Evolutionary conservation across 2,113 vertebrate species (phyloP), one percentile per base, ranked within the genome.

Genomic region (Orthonyx spaldingii): DNA sequence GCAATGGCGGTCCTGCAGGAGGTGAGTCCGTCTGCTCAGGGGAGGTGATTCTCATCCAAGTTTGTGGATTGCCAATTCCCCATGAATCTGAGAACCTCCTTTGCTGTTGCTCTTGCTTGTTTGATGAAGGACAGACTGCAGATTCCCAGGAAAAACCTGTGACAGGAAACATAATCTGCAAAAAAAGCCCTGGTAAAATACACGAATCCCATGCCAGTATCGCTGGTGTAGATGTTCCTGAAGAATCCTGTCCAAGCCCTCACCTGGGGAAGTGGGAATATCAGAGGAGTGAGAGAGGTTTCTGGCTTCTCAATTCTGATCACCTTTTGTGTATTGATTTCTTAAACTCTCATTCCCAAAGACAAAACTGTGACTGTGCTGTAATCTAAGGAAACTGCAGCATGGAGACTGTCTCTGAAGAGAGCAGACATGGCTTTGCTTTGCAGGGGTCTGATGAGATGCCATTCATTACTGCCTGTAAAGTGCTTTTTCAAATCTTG

Each of bases 1-100:
- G 27, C 4, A 5, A 13, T 7, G 63, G 32, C 33, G 55, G n/a
- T 0, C 0, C 47, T 32, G 35, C 0, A 0, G 56, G 5, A 41
- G 18, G 24, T 7, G 59, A 69, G 37, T 4, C 37, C 1, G 1
- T 20, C 55, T n/a, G 69, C 47, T 60, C 53, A 16, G 22, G 39
- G n/a, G 11, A 60, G 56, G 37, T 47, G 47, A 9, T 60, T 52
- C 33, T 52, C 16, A 27, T 28, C 28, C 46, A 37, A 2, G 11
- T 30, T 39, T 75, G 60, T 37, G 61, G 49, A 52, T 37, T 1
- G 2, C 4, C 6, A 52, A 15, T 21, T 75, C 55, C 83, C 20
- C 0, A 0, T 4, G 27, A 63, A 32, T 24, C 52, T 10, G 27
- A 66, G 60, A 84, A 46, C 21, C 8, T 89, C 39, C 24, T 61